phyloP scores from a whole-genome alignment of 2,113 vertebrate species.

The Empidonax traillii region DNA sequence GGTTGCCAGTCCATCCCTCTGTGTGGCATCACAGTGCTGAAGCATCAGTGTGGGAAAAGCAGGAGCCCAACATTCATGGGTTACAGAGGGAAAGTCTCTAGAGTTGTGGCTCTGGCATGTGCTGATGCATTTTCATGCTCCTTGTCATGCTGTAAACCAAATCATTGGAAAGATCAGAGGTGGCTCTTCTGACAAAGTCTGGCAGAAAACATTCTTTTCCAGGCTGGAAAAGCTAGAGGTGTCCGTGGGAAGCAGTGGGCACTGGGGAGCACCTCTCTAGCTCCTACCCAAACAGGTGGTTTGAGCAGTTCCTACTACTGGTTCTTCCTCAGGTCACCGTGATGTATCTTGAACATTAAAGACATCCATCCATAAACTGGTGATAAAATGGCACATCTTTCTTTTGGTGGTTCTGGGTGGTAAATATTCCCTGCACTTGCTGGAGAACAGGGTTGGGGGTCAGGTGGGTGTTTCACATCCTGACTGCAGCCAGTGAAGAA shows the following conservation, averaged over 20 bases:
- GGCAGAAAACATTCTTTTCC: neutral
- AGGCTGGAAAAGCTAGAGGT: neutral
- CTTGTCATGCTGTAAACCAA: neutral
- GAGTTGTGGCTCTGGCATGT: neutral
- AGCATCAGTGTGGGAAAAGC: neutral
- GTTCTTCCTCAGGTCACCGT: neutral
- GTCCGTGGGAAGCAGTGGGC: neutral
- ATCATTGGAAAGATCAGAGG: neutral
- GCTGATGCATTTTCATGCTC: neutral
- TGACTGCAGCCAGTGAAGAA: neutral
- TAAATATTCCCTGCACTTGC: neutral
- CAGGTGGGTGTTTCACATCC: neutral
- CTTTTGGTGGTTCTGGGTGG: neutral
- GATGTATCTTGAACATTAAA: constrained; percentile 12
- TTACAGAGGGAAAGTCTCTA: neutral
- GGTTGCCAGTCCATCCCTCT: neutral
- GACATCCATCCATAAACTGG: neutral
- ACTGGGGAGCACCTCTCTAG: neutral
- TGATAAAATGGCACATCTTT: neutral
- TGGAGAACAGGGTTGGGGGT: neutral
- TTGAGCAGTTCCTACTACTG: neutral
- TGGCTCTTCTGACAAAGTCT: neutral
- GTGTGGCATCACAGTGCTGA: neutral
- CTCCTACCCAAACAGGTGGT: neutral
- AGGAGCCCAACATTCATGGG: neutral